Evolutionary conservation across 1,140 invertebrate species (phyloP).

Genomic region (Drosophila santomea): DNA sequence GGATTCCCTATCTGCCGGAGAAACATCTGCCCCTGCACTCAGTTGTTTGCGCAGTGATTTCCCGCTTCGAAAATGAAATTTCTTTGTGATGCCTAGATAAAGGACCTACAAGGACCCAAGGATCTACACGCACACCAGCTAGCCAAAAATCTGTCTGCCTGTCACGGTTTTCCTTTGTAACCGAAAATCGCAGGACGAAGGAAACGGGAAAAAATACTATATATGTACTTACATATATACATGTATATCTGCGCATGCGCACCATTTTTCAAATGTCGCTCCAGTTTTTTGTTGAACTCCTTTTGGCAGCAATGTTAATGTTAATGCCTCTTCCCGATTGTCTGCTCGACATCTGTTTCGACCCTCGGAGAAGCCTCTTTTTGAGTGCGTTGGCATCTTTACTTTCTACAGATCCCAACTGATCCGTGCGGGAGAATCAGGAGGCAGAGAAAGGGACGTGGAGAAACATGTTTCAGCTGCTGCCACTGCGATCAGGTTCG

Average conservation of each 20-base stretch:
- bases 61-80: conserved; percentile 60
- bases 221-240: too few species aligned
- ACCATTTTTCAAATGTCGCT: conserved; percentile 69
- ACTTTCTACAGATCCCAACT: conserved; percentile 58
- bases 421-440: conserved; percentile 16
- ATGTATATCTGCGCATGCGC: conserved; percentile 55
- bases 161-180: conserved; percentile 55
- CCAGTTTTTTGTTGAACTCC: conserved; percentile 67
- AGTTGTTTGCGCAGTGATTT: conserved; percentile 63
- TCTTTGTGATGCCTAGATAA: conserved; percentile 72
- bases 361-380: conserved; percentile 35
- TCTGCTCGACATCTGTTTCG: conserved; percentile 79
- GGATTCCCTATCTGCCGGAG: conserved; percentile 41
- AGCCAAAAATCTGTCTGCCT: conserved; percentile 46
- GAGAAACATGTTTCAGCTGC: conserved; percentile 79
- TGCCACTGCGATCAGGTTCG: conserved; percentile 69
- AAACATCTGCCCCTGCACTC: conserved; percentile 66
- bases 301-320: conserved; percentile 56
- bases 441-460: conserved; percentile 8
- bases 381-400: conserved; percentile 74
- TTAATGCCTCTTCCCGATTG: conserved; percentile 52
- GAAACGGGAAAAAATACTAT: conserved; percentile 24
- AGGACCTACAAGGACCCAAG: conserved; percentile 23
- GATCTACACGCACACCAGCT: conserved; percentile 23
- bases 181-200: conserved; percentile 48